Evolutionary conservation across 35 echinoderm and acorn worm genomes (phyloP).

Genomic region (Lytechinus pictus): DNA sequence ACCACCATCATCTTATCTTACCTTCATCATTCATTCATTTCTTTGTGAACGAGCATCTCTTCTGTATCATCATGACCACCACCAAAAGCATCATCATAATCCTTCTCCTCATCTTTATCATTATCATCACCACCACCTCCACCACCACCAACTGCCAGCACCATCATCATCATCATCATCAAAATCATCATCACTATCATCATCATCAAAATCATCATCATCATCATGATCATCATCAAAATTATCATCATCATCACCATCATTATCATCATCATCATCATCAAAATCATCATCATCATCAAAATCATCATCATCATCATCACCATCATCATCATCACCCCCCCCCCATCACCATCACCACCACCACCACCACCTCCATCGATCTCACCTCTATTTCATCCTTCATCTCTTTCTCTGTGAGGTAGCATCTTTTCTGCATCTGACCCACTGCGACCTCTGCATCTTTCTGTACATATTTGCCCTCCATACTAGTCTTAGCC

Average conservation of each 20-base stretch:
- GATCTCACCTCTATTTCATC: slow-evolving; percentile 92
- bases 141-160: neutral
- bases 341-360: neutral
- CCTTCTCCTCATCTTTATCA: neutral
- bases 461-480: slow-evolving; percentile 96
- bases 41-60: too few species aligned
- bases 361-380: neutral
- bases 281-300: too few species aligned
- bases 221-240: neutral
- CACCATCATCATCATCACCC: too few species aligned
- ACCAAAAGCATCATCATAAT: too few species aligned
- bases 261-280: neutral
- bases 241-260: neutral
- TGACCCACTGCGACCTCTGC: slow-evolving; percentile 94
- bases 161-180: too few species aligned
- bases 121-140: neutral
- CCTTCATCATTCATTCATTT: too few species aligned
- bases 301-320: too few species aligned
- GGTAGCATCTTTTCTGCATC: slow-evolving; percentile 91
- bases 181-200: neutral
- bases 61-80: too few species aligned
- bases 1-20: too few species aligned
- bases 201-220: neutral
- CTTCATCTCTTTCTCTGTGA: slow-evolving; percentile 88
- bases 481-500: slow-evolving; percentile 99